Conservation (phyloP, 2,888 invertebrate species). For the Melanotus villosus region DNA sequence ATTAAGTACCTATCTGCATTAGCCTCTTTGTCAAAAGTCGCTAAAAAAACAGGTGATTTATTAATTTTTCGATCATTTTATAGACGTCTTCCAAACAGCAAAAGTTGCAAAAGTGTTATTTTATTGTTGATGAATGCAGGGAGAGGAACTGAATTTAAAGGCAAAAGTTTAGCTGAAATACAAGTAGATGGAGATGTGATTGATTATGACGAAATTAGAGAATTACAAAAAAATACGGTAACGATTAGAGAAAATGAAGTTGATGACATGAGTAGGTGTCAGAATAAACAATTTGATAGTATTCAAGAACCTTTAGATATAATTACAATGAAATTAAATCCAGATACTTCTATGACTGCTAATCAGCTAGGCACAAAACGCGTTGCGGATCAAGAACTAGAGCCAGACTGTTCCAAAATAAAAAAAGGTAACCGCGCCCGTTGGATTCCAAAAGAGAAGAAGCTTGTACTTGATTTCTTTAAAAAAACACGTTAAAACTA, state of each 20-base stretch:
- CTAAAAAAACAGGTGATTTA: too few species aligned
- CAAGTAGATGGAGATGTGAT: constrained; percentile 6
- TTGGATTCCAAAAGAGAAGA: constrained; percentile 24
- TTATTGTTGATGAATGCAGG: constrained; percentile 31
- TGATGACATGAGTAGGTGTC: too few species aligned
- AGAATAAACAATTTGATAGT: too few species aligned
- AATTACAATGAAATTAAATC: too few species aligned
- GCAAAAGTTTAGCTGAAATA: constrained; percentile 27
- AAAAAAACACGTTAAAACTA: constrained; percentile 28
- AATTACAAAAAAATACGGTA: background rate
- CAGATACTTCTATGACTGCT: too few species aligned
- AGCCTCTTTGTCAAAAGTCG: too few species aligned
- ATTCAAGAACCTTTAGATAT: too few species aligned
- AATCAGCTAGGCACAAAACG: background rate
- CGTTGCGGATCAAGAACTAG: background rate
- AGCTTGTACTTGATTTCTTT: constrained; percentile 24
- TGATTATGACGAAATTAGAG: background rate
- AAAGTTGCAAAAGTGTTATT: constrained; percentile 35
- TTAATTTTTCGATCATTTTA: too few species aligned
- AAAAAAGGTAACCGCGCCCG: background rate
- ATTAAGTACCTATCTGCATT: too few species aligned
- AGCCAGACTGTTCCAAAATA: too few species aligned
- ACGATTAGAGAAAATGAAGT: background rate
- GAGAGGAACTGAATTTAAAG: constrained; percentile 30
- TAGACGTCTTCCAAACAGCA: constrained; percentile 34